Conservation (phyloP, 2,888 invertebrate species). For the Perdita meconis region DNA sequence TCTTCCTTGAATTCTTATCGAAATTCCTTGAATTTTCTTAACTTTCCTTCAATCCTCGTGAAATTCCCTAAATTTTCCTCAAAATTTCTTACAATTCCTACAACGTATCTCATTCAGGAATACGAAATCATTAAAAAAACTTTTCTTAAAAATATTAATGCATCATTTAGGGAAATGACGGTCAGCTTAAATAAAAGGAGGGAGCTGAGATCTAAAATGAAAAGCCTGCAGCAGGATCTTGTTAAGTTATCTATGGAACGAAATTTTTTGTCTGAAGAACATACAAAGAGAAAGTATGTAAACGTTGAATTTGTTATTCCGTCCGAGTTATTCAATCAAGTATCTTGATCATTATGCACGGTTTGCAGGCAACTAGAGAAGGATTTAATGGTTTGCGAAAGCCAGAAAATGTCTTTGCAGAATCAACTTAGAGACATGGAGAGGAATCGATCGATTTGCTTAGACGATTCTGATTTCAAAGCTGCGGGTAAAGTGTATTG, state of each 20-base stretch:
- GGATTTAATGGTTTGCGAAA: constrained; percentile 37
- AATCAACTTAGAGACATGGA: constrained; percentile 25
- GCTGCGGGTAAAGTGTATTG: neutral
- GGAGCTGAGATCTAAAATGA: constrained; percentile 59
- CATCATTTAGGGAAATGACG: constrained; percentile 68
- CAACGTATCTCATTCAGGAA: no score
- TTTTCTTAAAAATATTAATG: no score
- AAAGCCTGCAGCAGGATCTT: constrained; percentile 59
- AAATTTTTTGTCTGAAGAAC: constrained; percentile 61
- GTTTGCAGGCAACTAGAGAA: constrained; percentile 54
- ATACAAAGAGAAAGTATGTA: constrained; percentile 84
- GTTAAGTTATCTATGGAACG: constrained; percentile 60
- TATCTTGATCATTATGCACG: neutral
- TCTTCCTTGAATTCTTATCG: no score
- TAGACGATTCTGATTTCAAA: neutral
- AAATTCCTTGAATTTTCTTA: no score
- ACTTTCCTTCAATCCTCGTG: no score
- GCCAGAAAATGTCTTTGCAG: constrained; percentile 42
- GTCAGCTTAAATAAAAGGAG: constrained; percentile 58
- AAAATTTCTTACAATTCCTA: no score
- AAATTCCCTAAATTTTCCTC: no score
- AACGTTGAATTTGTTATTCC: neutral
- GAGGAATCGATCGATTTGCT: no score
- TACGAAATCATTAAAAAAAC: no score
- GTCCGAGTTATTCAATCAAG: neutral